Evolutionary conservation across 2,797 vertebrate genomes (phyloP).

Genomic region (Chelonia mydas): DNA sequence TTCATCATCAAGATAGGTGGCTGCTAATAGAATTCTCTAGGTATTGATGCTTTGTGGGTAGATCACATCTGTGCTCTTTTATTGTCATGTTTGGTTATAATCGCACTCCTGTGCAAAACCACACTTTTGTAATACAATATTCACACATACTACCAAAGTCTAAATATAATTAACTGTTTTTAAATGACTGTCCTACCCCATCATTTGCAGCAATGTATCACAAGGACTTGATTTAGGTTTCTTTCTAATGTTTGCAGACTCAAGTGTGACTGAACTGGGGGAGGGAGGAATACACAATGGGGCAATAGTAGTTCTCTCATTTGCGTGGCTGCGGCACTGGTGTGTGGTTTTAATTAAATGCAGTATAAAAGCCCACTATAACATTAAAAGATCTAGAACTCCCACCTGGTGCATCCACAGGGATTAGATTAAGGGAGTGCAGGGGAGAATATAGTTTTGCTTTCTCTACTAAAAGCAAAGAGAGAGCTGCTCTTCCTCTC

Average conservation of each 20-base stretch:
- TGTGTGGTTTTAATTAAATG: not conserved
- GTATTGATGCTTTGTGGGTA: not conserved
- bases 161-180: not conserved
- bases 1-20: not conserved
- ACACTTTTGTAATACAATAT: not conserved
- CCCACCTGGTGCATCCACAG: not conserved
- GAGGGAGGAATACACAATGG: rapidly evolving
- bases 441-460: not conserved
- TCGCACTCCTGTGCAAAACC: not conserved
- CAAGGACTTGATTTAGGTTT: not conserved
- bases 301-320: rapidly evolving
- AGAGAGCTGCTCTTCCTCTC: not conserved
- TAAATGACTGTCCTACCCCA: not conserved
- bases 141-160: not conserved
- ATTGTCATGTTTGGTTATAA: not conserved
- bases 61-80: not conserved
- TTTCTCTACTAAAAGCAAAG: not conserved
- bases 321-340: rapidly evolving
- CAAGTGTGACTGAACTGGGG: not conserved
- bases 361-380: rapidly evolving
- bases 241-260: not conserved
- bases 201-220: not conserved
- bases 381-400: not conserved
- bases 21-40: not conserved
- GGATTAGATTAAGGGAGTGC: not conserved